A percentile compares a stretch with the other conserved stretches of the same genome.
Evolutionary conservation across 2,797 vertebrate species (phyloP).

Genomic region (Lithobates sylvaticus): DNA sequence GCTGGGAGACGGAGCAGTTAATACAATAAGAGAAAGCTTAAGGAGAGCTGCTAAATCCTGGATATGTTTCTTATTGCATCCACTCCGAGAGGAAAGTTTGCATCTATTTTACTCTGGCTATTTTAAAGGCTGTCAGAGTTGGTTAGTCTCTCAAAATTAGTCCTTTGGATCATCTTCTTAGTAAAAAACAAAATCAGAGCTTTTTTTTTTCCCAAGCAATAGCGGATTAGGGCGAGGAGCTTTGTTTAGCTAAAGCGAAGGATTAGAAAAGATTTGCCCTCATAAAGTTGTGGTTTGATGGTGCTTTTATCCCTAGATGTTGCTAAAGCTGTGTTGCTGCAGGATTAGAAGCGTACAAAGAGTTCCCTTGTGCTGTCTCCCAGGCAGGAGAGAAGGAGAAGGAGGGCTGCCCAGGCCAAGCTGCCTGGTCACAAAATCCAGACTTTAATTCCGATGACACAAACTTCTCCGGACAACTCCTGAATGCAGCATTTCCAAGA

Average conservation of each 20-base stretch:
- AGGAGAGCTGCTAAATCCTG: conserved; percentile 74
- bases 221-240: conserved; percentile 85
- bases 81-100: conserved; percentile 75
- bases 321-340: conserved; percentile 96
- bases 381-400: conserved; percentile 84
- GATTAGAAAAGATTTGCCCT: conserved; percentile 99
- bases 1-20: conserved; percentile 72
- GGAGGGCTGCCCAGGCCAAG: conserved; percentile 78
- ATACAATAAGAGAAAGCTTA: conserved; percentile 75
- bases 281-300: conserved; percentile 99
- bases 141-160: conserved; percentile 97
- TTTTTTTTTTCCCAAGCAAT: conserved; percentile 81
- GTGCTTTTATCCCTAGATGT: conserved; percentile 99
- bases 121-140: conserved; percentile 98
- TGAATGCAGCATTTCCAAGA: conserved; percentile 72
- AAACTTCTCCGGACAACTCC: conserved; percentile 73
- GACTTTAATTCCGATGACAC: conserved; percentile 77
- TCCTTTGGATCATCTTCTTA: conserved; percentile 96
- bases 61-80: conserved; percentile 76
- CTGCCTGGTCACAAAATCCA: conserved; percentile 73
- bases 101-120: conserved; percentile 77
- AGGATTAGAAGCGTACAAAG: conserved; percentile 98
- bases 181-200: conserved; percentile 93
- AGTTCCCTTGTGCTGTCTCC: conserved; percentile 96
- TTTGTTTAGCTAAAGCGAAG: conserved; percentile 99